Evolutionary conservation across 1,140 invertebrate species (phyloP), one percentile per base, ranked within the genome.

Genomic region (Drosophila trapezifrons): DNA sequence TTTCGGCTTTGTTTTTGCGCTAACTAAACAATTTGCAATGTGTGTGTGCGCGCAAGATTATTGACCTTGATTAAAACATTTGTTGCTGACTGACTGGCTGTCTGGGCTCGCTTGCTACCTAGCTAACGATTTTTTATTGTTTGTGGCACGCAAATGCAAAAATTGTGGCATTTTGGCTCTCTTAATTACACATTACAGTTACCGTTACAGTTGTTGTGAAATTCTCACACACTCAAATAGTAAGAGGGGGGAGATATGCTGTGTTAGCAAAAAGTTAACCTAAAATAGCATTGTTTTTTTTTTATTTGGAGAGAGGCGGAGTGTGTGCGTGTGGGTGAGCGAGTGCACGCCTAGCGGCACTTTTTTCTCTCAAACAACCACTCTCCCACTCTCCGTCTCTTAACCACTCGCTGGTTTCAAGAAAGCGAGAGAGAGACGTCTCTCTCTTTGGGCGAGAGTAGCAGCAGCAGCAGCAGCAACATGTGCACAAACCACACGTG

Each of bases 401-500:
- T 29, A 51, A 42, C 49, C 56, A 63, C 64, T 71, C 78, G 64
- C 70, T 76, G 46, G 55, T 56, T 47, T 59, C 37, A 46, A 42
- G 40, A 67, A 63, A 57, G 17, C 18, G 29, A 55, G 52, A 62
- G 54, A 55, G 20, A 51, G 43, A 18, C 42, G 5, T 22, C 51
- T 65, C 62, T 66, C 73, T 76, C 54, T 76, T 59, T 54, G 60
- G 63, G 62, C 49, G 62, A 65, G 74, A 69, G 62, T 9, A 49
- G n/a, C 13, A 60, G 46, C 60, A 72, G n/a, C 13, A 60, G 46
- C 60, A 72, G 67, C 80, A 90, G 87, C 87, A 90, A 90, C 87
- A 90, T 90, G 87, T 90, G 87, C 87, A 90, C 87, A 87, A 90
- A 89, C 87, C 87, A 90, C 87, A 90, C 87, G 87, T 90, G 87